Base-by-base conservation (phyloP, 2,113 vertebrate species). In the Plecotus auritus region DNA sequence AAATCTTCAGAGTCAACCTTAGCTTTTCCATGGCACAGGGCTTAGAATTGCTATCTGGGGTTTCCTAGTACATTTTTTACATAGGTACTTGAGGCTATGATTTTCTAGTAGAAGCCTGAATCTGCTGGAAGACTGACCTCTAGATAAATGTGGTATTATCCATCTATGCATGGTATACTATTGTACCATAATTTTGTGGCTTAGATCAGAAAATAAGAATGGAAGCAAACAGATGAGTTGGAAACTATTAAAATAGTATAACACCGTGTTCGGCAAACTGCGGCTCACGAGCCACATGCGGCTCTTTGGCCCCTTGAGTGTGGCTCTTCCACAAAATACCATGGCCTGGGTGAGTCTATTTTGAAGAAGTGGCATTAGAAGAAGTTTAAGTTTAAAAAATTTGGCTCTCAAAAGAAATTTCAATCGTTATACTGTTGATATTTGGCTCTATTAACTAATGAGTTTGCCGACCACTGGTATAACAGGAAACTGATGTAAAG, bases 141-240 rank as follows among this genome's bases (percentile, higher is more conserved):
- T 70, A 61, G 42, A 87, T 85, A 88, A 88, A 67, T 72, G 59
- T 72, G 10, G 67, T 77, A 66, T 90, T 90, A 87, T 76, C 84
- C 64, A 92, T 59, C 51, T 54, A 37, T 72, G 40, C 7, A 26
- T 80, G 17, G 2, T 66, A 11, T 64, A 56, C 45, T 70, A 70
- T 35, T 94, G 54, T 42, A 10, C 18, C 11, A 30, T 80, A 88
- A 92, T 59, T 87, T 67, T 59, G 5, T 70, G 22, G 16, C 30
- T 90, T 86, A 20, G 32, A 82, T 70, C 49, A 93, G 35, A 76
- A 97, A 90, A 88, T 7, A 86, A 80, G 18, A 82, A 61, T 94
- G 35, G 74, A 93, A 85, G 12, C 77, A 97, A 64, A 72, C 40
- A 73, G 47, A 78, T 90, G 56, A 95, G 35, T 76, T 93, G 28